phyloP scores from a whole-genome alignment of 2,888 invertebrate genomes.

The Salpingus planirostris region DNA sequence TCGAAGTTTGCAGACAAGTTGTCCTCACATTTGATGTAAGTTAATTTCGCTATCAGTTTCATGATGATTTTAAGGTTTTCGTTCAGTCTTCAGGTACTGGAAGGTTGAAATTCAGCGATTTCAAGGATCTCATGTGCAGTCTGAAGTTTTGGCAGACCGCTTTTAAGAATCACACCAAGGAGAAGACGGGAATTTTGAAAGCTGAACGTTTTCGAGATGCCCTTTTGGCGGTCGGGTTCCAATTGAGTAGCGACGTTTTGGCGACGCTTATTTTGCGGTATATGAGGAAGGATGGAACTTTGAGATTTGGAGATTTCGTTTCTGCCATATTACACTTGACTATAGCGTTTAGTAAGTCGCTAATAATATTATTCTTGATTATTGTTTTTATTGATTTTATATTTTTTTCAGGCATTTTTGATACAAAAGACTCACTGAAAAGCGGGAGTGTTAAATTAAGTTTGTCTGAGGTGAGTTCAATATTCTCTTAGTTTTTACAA shows the following conservation, averaged over 20 bases:
- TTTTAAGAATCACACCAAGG: constrained; percentile 82
- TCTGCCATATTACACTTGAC: constrained; percentile 82
- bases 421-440: constrained; percentile 69
- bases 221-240: constrained; percentile 78
- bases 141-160: constrained; percentile 85
- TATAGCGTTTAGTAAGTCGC: constrained; percentile 74
- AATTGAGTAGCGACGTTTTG: constrained; percentile 74
- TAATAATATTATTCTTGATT: too few species aligned
- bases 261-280: constrained; percentile 75
- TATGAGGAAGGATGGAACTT: constrained; percentile 87
- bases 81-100: constrained; percentile 66
- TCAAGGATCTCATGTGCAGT: constrained; percentile 86
- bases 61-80: too few species aligned
- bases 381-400: neutral
- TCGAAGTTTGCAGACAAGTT: constrained; percentile 86
- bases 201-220: constrained; percentile 81
- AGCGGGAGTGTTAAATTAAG: constrained; percentile 74
- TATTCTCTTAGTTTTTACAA: constrained; percentile 4
- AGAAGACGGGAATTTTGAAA: constrained; percentile 81
- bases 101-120: constrained; percentile 73
- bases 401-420: constrained; percentile 54
- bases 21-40: constrained; percentile 83
- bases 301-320: constrained; percentile 87
- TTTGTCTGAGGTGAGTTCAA: constrained; percentile 59
- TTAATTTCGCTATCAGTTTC: too few species aligned